Base-by-base conservation (phyloP, 2,797 vertebrate species). In the Chlorospingus semifuscus region DNA sequence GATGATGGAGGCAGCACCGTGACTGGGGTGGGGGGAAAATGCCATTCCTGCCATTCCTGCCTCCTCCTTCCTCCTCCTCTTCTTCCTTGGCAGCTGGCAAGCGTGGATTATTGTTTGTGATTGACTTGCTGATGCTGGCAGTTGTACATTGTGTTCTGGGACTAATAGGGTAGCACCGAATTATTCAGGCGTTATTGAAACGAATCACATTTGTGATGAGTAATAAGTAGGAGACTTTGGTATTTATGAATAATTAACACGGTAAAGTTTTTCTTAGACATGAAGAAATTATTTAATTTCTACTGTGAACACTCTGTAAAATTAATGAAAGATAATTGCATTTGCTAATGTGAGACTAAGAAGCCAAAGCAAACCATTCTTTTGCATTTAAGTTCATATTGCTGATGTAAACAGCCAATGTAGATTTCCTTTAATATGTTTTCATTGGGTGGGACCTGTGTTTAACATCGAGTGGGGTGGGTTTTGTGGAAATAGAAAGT, bases 201-300 rank as follows among this genome's bases (percentile, higher is more conserved):
- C 81, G 47, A 97, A 95, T 96, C 90, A 85, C 92, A 81, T 94
- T 96, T 89, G 87, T 75, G 72, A 82, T 95, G 93, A 96, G 92
- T 96, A 93, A 90, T 96, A 90, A 76, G 26, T 85, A 93, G 70
- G 94, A 95, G 86, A 70, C 89, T 96, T 93, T 90, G 87, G 83
- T 96, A 87, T 93, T 96, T 96, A 88, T 96, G 95, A 97, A 96
- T 97, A 95, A 95, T 92, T 94, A 94, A 86, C 80, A 93, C 21
- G 27, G 84, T 92, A 96, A 96, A 95, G 87, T 87, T 87, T 92
- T 89, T 90, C 92, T 96, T 95, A 89, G 94, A 82, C 74, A 30
- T 81, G 83, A 87, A 94, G 87, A 96, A 97, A 96, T 89, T 39
- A 97, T 94, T 96, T 97, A 89, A 96, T 97, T 96, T 97, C 92